phyloP scores from a whole-genome alignment of 2,113 vertebrate species.

The Neogale vison region DNA sequence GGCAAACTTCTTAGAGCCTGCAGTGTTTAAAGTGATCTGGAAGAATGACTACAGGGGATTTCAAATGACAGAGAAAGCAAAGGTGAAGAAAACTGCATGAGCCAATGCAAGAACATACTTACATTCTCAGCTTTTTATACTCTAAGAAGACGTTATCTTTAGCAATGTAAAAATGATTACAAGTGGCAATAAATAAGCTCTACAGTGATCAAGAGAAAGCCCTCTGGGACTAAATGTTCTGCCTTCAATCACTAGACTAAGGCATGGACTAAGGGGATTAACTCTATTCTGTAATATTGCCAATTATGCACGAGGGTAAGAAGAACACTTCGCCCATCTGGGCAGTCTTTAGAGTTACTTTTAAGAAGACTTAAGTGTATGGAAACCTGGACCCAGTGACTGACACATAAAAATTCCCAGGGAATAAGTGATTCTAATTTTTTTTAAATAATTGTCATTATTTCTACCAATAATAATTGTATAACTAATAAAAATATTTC shows the following conservation, averaged over 20 bases:
- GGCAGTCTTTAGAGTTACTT: not conserved
- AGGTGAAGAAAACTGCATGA: not conserved
- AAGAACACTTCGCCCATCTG: accelerated
- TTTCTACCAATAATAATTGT: not conserved
- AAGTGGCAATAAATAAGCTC: not conserved
- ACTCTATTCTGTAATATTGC: not conserved
- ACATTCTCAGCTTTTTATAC: not conserved
- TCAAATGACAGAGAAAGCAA: not conserved
- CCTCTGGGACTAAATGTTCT: not conserved
- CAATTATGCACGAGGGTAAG: not conserved
- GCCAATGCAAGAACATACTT: not conserved
- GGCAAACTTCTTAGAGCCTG: not conserved
- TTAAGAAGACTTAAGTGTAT: not conserved
- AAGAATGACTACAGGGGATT: not conserved
- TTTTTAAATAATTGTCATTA: not conserved
- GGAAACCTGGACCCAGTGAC: not conserved
- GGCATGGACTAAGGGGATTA: not conserved
- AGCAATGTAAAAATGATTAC: not conserved
- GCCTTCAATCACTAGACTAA: not conserved
- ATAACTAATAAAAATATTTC: not conserved
- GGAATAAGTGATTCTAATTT: not conserved
- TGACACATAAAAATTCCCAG: not conserved
- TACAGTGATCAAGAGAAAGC: not conserved
- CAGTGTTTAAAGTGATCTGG: not conserved
- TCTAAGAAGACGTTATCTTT: not conserved